Conservation (phyloP, 2,113 vertebrate species). For the Bambusicola thoracicus region DNA sequence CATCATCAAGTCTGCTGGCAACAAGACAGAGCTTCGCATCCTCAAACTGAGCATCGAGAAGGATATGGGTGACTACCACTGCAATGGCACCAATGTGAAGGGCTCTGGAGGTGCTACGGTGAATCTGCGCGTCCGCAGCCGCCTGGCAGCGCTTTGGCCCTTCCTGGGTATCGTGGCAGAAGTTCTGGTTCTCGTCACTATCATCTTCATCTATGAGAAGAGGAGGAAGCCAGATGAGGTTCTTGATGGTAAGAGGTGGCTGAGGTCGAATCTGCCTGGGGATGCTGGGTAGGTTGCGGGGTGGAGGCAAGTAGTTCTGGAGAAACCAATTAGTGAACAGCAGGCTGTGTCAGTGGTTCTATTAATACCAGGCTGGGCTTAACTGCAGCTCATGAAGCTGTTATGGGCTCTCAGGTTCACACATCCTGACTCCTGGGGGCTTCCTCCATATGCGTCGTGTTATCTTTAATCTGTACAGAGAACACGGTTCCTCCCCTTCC, state of each 20-base stretch:
- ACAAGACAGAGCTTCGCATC: conserved; percentile 81
- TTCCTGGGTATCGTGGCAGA: conserved; percentile 97
- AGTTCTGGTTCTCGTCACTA: conserved; percentile 91
- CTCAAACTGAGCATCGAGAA: conserved; percentile 71
- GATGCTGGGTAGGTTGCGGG: too few relatives aligned
- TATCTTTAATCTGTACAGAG: conserved; percentile 55
- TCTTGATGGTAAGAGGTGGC: conserved; percentile 84
- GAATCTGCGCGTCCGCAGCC: conserved; percentile 88
- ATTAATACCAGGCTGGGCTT: background rate
- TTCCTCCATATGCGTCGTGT: background rate
- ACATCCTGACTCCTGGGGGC: background rate
- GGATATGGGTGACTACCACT: conserved; percentile 84
- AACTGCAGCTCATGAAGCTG: background rate
- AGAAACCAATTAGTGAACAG: background rate
- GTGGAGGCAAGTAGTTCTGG: background rate
- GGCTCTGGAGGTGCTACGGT: conserved; percentile 45
- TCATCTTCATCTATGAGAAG: conserved; percentile 99
- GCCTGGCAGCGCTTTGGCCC: conserved; percentile 93
- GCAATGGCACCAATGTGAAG: conserved; percentile 64
- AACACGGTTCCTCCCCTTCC: conserved; percentile 56
- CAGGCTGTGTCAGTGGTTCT: background rate
- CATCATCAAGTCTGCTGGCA: conserved; percentile 75
- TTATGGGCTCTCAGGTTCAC: background rate
- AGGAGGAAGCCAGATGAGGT: conserved; percentile 93
- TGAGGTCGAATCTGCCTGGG: background rate